Percentiles rank a stretch among this genome's conserved stretches.
These are phyloP conservation scores for Heliconius erato DNA, from an alignment of 2,888 invertebrate species.

Conservation along the genomic window DNA sequence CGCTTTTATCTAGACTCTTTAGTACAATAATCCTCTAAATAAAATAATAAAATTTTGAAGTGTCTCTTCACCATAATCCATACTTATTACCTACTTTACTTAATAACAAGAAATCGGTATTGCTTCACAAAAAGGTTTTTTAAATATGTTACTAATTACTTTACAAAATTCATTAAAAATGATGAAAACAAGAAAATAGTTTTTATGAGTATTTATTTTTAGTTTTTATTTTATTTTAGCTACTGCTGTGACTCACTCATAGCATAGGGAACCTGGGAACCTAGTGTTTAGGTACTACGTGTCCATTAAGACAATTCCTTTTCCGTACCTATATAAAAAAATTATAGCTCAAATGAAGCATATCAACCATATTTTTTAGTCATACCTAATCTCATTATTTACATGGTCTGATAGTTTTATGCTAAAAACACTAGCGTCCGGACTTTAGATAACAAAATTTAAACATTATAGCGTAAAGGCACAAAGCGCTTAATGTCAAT, in stretches of 20 bases:
- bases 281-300: too few species aligned
- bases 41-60: conserved; percentile 1
- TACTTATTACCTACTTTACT: neutral
- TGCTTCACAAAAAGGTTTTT: neutral
- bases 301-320: too few species aligned
- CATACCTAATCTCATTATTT: conserved; percentile 12
- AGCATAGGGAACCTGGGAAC: too few species aligned
- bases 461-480: conserved; percentile 13
- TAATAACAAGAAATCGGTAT: neutral
- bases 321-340: neutral
- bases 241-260: too few species aligned
- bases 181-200: too few species aligned
- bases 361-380: neutral
- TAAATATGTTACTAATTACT: neutral
- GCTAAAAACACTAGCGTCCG: neutral
- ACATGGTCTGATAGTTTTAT: neutral
- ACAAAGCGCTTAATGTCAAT: conserved; percentile 38
- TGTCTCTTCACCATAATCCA: neutral
- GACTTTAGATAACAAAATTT: conserved; percentile 25
- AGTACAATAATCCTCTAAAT: neutral
- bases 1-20: neutral
- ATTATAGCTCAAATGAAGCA: neutral
- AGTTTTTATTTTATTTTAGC: too few species aligned
- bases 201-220: too few species aligned
- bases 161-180: too few species aligned